These are phyloP conservation scores for Lacerta agilis DNA, from an alignment of 2,797 vertebrate species.

Conservation along the genomic window DNA sequence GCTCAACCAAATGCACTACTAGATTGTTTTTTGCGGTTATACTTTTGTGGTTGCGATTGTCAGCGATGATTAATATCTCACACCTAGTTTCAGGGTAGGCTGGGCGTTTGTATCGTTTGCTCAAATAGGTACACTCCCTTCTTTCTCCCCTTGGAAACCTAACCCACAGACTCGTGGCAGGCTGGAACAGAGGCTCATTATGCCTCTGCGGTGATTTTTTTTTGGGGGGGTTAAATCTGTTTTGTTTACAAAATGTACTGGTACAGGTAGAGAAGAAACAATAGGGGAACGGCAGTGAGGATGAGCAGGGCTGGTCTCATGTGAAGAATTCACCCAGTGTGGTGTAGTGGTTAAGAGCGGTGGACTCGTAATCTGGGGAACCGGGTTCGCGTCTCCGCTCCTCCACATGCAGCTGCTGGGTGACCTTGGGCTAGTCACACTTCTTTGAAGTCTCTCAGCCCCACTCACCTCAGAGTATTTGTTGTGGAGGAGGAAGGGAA, in stretches of 20 bases:
- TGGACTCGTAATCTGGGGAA: too few species aligned
- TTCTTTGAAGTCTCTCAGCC: too few species aligned
- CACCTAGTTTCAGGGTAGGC: conserved; percentile 1
- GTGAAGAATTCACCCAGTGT: neutral
- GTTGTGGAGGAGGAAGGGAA: too few species aligned
- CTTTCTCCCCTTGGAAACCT: neutral
- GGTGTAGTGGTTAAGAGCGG: too few species aligned
- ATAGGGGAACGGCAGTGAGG: neutral
- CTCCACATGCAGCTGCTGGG: too few species aligned
- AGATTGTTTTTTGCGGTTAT: neutral
- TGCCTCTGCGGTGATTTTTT: neutral
- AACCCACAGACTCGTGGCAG: neutral
- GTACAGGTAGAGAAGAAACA: neutral
- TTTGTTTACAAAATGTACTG: conserved; percentile 1
- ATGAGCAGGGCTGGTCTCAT: neutral
- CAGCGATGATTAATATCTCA: neutral
- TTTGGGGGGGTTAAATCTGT: neutral
- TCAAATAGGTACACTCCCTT: neutral
- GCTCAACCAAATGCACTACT: neutral
- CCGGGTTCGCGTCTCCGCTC: too few species aligned
- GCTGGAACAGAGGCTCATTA: neutral
- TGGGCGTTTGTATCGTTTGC: neutral
- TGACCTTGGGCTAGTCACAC: too few species aligned
- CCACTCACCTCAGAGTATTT: too few species aligned
- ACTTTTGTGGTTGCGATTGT: neutral